phyloP scores from a whole-genome alignment of 2,888 invertebrate genomes.

The Lasiommata megera region DNA sequence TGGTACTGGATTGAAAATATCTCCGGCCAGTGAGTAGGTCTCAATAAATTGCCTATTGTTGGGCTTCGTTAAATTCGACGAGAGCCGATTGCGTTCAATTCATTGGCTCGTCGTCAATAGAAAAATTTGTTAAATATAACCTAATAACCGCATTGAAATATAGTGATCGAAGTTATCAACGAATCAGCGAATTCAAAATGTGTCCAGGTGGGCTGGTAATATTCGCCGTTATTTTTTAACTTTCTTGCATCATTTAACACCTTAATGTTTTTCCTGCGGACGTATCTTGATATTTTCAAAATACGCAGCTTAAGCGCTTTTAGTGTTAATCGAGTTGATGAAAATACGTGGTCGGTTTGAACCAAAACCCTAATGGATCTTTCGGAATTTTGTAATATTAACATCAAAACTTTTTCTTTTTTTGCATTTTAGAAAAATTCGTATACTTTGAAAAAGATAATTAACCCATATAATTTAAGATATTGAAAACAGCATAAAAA shows the following conservation, averaged over 20 bases:
- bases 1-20: conserved; percentile 33
- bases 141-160: conserved; percentile 73
- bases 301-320: not conserved
- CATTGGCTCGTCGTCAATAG: conserved; percentile 76
- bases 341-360: not conserved
- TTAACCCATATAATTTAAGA: too few relatives aligned
- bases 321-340: not conserved
- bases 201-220: conserved; percentile 59
- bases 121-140: conserved; percentile 65
- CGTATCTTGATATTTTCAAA: not conserved
- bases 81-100: conserved; percentile 78
- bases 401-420: too few relatives aligned
- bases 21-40: conserved; percentile 52
- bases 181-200: conserved; percentile 63
- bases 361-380: not conserved
- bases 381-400: not conserved
- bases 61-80: conserved; percentile 68
- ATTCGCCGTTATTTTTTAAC: conserved; percentile 51
- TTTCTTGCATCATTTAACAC: conserved; percentile 51
- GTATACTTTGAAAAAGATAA: too few relatives aligned
- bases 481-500: too few relatives aligned
- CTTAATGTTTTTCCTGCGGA: conserved; percentile 44
- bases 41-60: conserved; percentile 79
- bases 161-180: conserved; percentile 66
- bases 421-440: too few relatives aligned